Percentiles rank a stretch among this genome's conserved stretches.
phyloP scores from a whole-genome alignment of 2,113 vertebrate genomes.

The Platichthys flesus region DNA sequence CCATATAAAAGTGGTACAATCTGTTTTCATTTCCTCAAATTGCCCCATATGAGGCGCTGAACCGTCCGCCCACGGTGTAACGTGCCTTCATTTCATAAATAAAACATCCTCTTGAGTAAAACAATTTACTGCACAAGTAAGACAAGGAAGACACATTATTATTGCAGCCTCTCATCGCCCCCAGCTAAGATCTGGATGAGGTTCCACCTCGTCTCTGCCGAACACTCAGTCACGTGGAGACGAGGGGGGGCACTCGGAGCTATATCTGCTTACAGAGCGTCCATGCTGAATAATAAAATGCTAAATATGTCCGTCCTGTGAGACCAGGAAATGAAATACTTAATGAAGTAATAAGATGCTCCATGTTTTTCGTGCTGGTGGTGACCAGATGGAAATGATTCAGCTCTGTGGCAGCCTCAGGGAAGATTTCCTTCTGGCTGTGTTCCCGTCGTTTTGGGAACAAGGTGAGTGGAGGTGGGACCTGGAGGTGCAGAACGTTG shows the following conservation, averaged over 20 bases:
- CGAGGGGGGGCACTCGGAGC: conserved; percentile 29
- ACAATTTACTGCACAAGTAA: conserved; percentile 42
- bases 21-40: conserved; percentile 49
- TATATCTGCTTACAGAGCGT: conserved; percentile 39
- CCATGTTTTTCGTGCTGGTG: conserved; percentile 33
- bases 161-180: conserved; percentile 42
- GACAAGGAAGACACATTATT: conserved; percentile 32
- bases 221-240: conserved; percentile 4
- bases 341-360: conserved; percentile 56
- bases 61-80: conserved; percentile 33
- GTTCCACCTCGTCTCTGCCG: conserved; percentile 21
- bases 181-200: conserved; percentile 53
- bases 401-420: not conserved
- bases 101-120: conserved; percentile 62
- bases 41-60: conserved; percentile 28
- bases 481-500: too few species aligned
- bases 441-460: too few species aligned
- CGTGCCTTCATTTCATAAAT: conserved; percentile 57
- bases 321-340: conserved; percentile 46
- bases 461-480: too few species aligned
- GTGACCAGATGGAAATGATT: conserved; percentile 24
- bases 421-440: too few species aligned
- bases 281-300: conserved; percentile 48
- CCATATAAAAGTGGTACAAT: not conserved
- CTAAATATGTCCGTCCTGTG: conserved; percentile 50